Base-by-base conservation (phyloP, 2,888 invertebrate species). In the Eutolmus rufibarbis region DNA sequence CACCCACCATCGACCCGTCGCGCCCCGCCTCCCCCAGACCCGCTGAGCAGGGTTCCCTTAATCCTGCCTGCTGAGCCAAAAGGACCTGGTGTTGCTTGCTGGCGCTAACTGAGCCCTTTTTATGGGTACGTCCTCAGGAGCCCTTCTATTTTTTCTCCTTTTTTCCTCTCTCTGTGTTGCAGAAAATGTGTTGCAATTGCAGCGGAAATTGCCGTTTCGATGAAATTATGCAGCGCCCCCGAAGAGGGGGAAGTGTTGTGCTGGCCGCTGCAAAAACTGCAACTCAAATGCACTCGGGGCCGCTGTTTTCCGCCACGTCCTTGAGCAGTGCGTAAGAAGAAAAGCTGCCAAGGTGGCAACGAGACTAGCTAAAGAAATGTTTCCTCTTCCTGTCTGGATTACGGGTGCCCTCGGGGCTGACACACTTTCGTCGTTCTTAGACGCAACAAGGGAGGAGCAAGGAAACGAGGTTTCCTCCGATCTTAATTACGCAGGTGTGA, bases 151-250 rank as follows among this genome's bases (percentile, higher is more conserved):
- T 12, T 66, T 57, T 23, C 16, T 23, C 14, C 23, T 28, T 28
- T 23, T 12, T 66, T 28, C 19, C 66, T 46, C 66, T 23, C 57
- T 74, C 19, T 84, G 16, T 74, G 37, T 57, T 40, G 28, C 5
- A 46, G 66, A 84, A 84, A 66, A 74, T 84, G 46, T 66, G 51
- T 19, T 84, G 57, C 84, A 84, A 81, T 81, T 81, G 56, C 81
- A 81, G 28, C n/a, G 84, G 40, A 84, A 66, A 84, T 66, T 74
- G 19, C 74, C 40, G 66, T 19, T 84, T 66, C 74, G 84, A 84
- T 84, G 37, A 84, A 84, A 84, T 84, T 84, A 84, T 84, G 37
- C 84, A 84, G 8, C 40, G 8, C 5, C 34, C 40, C 37, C 74
- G n/a, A 16, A 5, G 37, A 14, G n/a, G 14, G 66, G 9, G 12